Percentiles rank a stretch among this genome's conserved stretches.
Evolutionary conservation across 2,797 vertebrate genomes (phyloP).

Genomic region (Cyprinodon diabolis): DNA sequence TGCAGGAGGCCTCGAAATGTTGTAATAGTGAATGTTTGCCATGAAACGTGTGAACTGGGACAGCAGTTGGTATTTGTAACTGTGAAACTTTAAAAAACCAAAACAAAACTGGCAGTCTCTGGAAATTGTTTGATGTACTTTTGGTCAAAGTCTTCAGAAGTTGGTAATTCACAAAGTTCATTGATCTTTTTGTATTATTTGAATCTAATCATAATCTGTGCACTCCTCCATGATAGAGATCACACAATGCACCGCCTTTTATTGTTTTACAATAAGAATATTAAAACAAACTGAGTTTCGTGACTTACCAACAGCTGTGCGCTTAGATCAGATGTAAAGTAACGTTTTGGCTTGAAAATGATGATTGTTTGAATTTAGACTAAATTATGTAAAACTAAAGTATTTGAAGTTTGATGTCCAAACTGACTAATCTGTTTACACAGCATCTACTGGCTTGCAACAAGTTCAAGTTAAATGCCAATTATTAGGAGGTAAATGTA

Average conservation of each 20-base stretch:
- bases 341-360: slow-evolving; percentile 14
- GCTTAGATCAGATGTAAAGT: slow-evolving; percentile 31
- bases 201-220: neutral
- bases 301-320: slow-evolving; percentile 48
- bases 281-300: slow-evolving; percentile 17
- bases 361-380: slow-evolving; percentile 13
- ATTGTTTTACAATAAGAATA: neutral
- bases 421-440: slow-evolving; percentile 1
- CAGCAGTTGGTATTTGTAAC: slow-evolving; percentile 28
- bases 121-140: slow-evolving; percentile 27
- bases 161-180: slow-evolving; percentile 43
- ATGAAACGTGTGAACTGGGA: slow-evolving; percentile 4
- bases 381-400: slow-evolving; percentile 22
- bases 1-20: neutral
- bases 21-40: neutral
- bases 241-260: neutral
- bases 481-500: neutral
- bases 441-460: neutral
- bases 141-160: slow-evolving; percentile 37
- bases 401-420: slow-evolving; percentile 18
- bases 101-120: slow-evolving; percentile 13
- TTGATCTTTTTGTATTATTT: slow-evolving; percentile 2
- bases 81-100: slow-evolving; percentile 22
- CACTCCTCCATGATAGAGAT: neutral
- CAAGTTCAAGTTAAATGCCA: neutral